phyloP scores from a whole-genome alignment of 1,140 invertebrate species.

The Bicyclus anynana region DNA sequence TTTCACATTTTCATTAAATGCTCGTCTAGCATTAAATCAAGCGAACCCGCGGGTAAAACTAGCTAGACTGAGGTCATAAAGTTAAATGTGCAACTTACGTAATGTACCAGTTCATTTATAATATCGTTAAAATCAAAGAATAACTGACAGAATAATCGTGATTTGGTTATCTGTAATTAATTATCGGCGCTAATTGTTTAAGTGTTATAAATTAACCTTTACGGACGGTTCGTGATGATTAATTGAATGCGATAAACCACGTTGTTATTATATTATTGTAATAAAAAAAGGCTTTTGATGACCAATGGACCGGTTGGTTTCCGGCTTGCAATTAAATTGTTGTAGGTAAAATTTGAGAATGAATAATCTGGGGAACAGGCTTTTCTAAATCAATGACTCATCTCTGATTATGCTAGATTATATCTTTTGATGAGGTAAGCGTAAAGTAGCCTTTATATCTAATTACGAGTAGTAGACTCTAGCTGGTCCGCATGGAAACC shows the following conservation, averaged over 20 bases:
- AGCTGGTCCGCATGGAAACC: too few relatives aligned
- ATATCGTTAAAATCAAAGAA: background rate
- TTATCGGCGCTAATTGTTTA: slow-evolving; percentile 1
- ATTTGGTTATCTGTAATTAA: slow-evolving; percentile 6
- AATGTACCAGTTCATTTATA: background rate
- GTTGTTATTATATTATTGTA: background rate
- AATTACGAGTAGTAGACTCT: too few relatives aligned
- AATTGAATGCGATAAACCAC: background rate
- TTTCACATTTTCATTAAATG: too few relatives aligned
- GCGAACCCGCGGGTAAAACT: too few relatives aligned
- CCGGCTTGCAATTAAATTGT: background rate
- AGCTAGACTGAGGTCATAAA: background rate
- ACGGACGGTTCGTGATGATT: background rate
- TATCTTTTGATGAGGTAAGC: too few relatives aligned
- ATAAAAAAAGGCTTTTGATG: background rate
- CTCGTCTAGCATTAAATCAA: too few relatives aligned
- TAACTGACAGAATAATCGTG: background rate
- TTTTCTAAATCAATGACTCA: too few relatives aligned
- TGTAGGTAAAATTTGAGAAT: too few relatives aligned
- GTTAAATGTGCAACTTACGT: background rate
- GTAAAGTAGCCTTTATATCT: too few relatives aligned
- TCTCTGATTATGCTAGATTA: too few relatives aligned
- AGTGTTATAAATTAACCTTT: slow-evolving; percentile 1
- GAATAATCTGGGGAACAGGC: too few relatives aligned
- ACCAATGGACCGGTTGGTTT: background rate